Base-by-base conservation (phyloP, 2,888 invertebrate genomes). In the Ichneumon xanthorius region DNA sequence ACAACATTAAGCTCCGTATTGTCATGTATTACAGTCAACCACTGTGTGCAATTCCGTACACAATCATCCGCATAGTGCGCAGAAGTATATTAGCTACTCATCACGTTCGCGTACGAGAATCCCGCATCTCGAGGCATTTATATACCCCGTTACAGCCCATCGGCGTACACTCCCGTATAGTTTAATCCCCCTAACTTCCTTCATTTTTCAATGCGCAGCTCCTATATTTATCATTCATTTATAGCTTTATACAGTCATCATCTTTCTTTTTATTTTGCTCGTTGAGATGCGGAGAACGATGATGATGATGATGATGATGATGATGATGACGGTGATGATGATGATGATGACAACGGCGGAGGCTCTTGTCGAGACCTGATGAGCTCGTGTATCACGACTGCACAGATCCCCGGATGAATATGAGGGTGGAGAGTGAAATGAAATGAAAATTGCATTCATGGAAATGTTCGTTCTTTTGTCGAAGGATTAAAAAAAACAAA, bases 41-140 rank as follows among this genome's bases (percentile, higher is more conserved):
- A n/a, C 37, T 22, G 26, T 50, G 63, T 11, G 71, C 71, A 76
- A 7, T 68, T 50, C 48, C 11, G 16, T 50, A 70, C n/a, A 65
- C 71, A 76, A 11, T 68, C 53, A 71, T 55, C 30, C 37, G 77
- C 33, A 80, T 45, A 58, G 53, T 63, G 50, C 14, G 80, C 63
- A 33, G 58, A 63, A 63, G 71, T 55, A 61, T 84, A 84, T 84
- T 76, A 84, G 84, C 84, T 76, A 84, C 80, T 84, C 84, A 71
- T 76, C 65, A 58, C 71, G 48, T 72, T 30, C 63, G 37, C 70
- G 71, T 65, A 65, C 6, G 50, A 48, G 65, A 45, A 40, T n/a
- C 40, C 65, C 71, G 58, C 71, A 72, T 84, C 80, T 80, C 80
- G 71, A 80, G 45, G 80, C 70, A 75, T 84, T 76, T 71, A 80